These are phyloP conservation scores for Rhynchophorus ferrugineus DNA, from an alignment of 1,140 invertebrate species.

Conservation along the genomic window DNA sequence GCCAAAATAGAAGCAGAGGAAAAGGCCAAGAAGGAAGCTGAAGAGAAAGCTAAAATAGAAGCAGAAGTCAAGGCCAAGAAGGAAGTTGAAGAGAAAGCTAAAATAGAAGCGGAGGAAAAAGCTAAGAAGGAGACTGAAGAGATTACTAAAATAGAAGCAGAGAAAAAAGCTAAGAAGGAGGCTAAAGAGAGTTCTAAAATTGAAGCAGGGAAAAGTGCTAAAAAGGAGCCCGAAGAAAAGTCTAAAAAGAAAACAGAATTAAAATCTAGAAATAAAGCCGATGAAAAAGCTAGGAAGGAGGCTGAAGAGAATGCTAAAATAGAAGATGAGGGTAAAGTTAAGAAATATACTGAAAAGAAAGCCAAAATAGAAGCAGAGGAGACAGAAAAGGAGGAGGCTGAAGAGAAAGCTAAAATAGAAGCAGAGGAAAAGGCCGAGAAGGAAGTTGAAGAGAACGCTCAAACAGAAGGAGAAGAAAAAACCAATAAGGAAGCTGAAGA, in stretches of 20 bases:
- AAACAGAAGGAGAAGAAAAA: conserved; percentile 25
- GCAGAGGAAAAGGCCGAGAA: too few species aligned
- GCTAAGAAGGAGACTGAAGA: conserved; percentile 22
- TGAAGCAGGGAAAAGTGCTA: conserved; percentile 22
- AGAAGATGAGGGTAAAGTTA: conserved; percentile 21
- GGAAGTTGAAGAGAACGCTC: conserved; percentile 22
- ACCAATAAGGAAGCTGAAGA: conserved; percentile 19
- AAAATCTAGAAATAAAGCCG: conserved; percentile 21
- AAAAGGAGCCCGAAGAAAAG: conserved; percentile 24
- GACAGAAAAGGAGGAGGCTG: conserved; percentile 27
- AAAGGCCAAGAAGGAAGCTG: background rate
- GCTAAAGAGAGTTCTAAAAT: conserved; percentile 27
- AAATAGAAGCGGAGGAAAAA: conserved; percentile 23
- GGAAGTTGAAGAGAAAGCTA: conserved; percentile 25
- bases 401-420: conserved; percentile 22
- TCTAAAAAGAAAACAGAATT: conserved; percentile 21
- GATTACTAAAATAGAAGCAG: conserved; percentile 23
- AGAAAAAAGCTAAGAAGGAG: conserved; percentile 7
- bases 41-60: conserved; percentile 13
- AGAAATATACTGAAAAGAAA: too few species aligned
- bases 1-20: conserved; percentile 22
- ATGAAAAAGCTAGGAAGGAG: conserved; percentile 11
- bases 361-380: conserved; percentile 20
- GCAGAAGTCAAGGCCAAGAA: conserved; percentile 24
- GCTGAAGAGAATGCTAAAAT: conserved; percentile 14